These are phyloP conservation scores for Apodemus agrarius DNA, from an alignment of 2,797 vertebrate species.

Conservation along the genomic window DNA sequence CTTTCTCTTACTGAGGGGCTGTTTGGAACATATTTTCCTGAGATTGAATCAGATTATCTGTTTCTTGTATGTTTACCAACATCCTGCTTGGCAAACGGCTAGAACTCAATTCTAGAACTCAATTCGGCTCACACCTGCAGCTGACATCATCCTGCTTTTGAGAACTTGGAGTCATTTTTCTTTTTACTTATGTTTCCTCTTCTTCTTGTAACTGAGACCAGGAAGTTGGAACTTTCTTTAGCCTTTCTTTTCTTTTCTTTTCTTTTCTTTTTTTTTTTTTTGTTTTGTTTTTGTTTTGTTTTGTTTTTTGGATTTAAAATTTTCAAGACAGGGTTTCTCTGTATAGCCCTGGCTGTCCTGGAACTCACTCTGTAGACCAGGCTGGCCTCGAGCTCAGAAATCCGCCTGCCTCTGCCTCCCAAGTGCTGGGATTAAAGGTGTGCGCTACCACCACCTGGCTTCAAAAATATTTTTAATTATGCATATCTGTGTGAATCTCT, in stretches of 20 bases:
- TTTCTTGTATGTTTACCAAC: background rate
- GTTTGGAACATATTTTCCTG: background rate
- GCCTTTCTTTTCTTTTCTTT: background rate
- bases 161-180: background rate
- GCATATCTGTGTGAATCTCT: background rate
- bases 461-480: background rate
- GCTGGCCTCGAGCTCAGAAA: no score
- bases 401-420: no score
- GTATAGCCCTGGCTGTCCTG: no score
- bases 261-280: no score
- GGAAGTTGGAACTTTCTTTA: background rate
- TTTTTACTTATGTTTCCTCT: background rate
- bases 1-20: background rate
- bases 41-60: background rate
- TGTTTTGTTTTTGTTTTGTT: no score
- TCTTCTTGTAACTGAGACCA: background rate
- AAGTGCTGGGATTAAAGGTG: no score
- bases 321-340: no score
- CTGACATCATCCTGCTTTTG: background rate
- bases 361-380: no score
- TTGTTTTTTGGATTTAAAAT: no score
- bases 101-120: constrained; percentile 10
- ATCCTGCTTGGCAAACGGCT: background rate
- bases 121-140: background rate
- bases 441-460: no score